Conservation (phyloP, 1,140 invertebrate genomes). For the Meteorus sp. region DNA sequence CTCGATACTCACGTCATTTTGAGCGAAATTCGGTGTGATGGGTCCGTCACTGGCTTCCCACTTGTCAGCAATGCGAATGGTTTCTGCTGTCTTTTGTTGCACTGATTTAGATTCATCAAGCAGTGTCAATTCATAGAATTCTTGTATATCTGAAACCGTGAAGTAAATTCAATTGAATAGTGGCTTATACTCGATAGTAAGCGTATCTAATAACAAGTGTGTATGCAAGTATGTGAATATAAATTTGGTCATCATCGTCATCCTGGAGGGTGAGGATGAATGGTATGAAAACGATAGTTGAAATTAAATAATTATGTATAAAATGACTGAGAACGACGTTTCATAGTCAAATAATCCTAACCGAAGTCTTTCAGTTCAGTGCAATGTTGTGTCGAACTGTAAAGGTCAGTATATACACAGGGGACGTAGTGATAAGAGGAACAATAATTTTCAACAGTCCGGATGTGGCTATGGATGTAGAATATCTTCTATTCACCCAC, state of each 20-base stretch:
- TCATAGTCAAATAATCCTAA: constrained; percentile 14
- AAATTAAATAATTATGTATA: constrained; percentile 4
- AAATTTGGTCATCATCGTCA: constrained; percentile 1
- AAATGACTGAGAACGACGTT: constrained; percentile 10
- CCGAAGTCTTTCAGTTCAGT: neutral
- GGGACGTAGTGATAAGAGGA: constrained; percentile 25
- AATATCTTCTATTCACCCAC: no score
- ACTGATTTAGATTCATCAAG: constrained; percentile 93
- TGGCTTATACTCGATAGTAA: neutral
- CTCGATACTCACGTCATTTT: constrained; percentile 65
- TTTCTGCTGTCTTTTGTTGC: constrained; percentile 94
- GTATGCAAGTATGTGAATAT: no score
- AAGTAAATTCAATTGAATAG: constrained; percentile 5
- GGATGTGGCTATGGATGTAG: constrained; percentile 18
- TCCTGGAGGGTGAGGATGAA: neutral
- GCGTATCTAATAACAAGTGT: no score
- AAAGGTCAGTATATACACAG: constrained; percentile 28
- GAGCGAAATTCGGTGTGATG: constrained; percentile 62
- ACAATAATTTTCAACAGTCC: constrained; percentile 38
- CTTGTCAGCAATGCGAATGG: constrained; percentile 92
- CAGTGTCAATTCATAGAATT: constrained; percentile 96
- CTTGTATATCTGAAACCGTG: constrained; percentile 91
- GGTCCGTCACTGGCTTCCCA: constrained; percentile 81
- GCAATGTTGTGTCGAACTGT: neutral
- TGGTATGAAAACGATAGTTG: neutral